Evolutionary conservation across 2,888 invertebrate species (phyloP), one percentile per base, ranked within the genome.

Genomic region (Pseudolycoriella hygida): DNA sequence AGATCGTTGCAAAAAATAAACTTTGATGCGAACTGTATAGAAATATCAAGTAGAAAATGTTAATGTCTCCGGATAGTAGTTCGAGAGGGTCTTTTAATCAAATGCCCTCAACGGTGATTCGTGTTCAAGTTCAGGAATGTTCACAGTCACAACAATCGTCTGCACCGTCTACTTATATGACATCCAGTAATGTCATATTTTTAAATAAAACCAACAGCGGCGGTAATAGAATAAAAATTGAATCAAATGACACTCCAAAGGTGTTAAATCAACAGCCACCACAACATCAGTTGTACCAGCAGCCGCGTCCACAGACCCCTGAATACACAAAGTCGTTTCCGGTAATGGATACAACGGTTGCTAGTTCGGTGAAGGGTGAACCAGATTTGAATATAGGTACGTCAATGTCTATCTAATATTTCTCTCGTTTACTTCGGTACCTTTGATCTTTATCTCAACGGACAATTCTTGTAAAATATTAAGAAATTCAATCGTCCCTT

Each of bases 291-390:
- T 12, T 6, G 19, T 20, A 14, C 20, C 43, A 25, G 37, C 43
- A 43, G 37, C 43, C 34, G 34, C 42, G 38, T 43, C 64, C 64
- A 6, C 62, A 63, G 48, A 64, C 64, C 1, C 64, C 64, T 50
- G 64, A 64, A 46, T 64, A 64, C 49, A 63, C 62, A 15, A 62
- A 62, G 54, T 62, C 62, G 20, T 65, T 63, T 57, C 64, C 64
- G 46, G 64, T 65, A 48, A 64, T 65, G 64, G 64, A 65, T 58
- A 63, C 63, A 47, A 65, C 65, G 47, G 64, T 65, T 47, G 64
- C 64, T 48, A 65, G 64, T 52, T 64, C 64, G 46, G 55, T 62
- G 15, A 65, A 64, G 50, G 65, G 65, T 2, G 65, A 65, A 48
- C 65, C 64, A 2, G 65, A 65, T 50, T 54, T 65, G 6, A 64